Evolutionary conservation across 1,140 invertebrate species (phyloP), one percentile per base, ranked within the genome.

Genomic region (Gryllus bimaculatus): DNA sequence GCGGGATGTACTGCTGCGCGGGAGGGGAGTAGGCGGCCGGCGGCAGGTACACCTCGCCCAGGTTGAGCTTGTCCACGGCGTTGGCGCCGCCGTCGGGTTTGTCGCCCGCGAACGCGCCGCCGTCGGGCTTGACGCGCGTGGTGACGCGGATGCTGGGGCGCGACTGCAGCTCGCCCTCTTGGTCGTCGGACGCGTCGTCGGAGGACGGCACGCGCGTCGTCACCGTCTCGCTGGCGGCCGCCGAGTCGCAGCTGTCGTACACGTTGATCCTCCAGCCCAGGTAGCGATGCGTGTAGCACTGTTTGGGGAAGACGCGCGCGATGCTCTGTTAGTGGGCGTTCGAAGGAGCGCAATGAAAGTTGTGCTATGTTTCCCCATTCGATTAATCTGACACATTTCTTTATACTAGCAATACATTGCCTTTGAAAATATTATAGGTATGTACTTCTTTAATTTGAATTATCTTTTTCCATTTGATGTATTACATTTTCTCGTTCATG

Each of bases 211-310:
- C 77, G 8, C 20, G 74, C 4, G n/a, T 8, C 86, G 81, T 74
- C 2, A 80, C 78, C 8, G 77, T 77, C 81, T 92, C 89, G 73
- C 90, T 92, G 13, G 88, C 89, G 4, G 87, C 84, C 47, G 54
- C n/a, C 48, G 54, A 18, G 75, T 94, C 92, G 83, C 96, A 97
- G 15, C 87, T 85, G 84, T 98, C 95, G 39, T 93, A 88, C 0
- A 98, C 94, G 82, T 96, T 93, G 81, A 98, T 98, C 86, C 96
- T 97, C 95, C 96, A 98, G 54, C 97, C 97, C 78, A 98, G 89
- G 83, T 96, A 92, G 66, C 96, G 93, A 86, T 97, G 95, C 12
- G 94, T 94, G 87, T 93, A 98, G 84, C 96, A 97, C 93, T 97
- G 86, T 47, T 1, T 18, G 18, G 26, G 26, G 26, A 39, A 39